Percentiles rank a stretch among this genome's conserved stretches.
Conservation (phyloP, 2,113 vertebrate genomes). For the Tetraodon nigroviridis region DNA sequence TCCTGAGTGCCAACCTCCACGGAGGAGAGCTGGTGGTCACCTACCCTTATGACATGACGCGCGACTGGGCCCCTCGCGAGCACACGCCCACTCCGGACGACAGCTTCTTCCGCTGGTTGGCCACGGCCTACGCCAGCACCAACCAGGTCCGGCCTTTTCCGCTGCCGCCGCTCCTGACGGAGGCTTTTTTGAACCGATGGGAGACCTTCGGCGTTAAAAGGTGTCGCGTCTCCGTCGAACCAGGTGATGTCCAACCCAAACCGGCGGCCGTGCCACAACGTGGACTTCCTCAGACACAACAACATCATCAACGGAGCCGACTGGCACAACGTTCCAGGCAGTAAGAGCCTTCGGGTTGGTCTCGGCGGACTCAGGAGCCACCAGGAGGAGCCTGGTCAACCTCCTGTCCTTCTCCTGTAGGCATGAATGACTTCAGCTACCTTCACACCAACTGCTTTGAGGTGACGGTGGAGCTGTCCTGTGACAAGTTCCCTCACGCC, state of each 20-base stretch:
- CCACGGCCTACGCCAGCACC: conserved; percentile 85
- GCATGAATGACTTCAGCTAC: conserved; percentile 94
- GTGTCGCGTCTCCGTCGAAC: neutral
- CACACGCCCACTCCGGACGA: conserved; percentile 79
- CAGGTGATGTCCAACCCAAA: conserved; percentile 86
- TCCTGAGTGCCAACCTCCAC: conserved; percentile 89
- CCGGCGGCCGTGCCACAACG: conserved; percentile 83
- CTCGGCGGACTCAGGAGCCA: neutral
- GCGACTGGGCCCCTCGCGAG: conserved; percentile 73
- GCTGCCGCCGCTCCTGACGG: neutral
- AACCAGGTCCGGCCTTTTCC: conserved; percentile 59
- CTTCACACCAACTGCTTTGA: conserved; percentile 94
- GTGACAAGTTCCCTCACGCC: conserved; percentile 91
- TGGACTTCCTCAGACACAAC: conserved; percentile 80
- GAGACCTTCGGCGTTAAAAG: too few relatives aligned
- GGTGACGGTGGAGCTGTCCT: conserved; percentile 88
- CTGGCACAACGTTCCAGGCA: conserved; percentile 85
- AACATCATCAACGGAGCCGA: conserved; percentile 90
- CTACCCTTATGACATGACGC: conserved; percentile 76
- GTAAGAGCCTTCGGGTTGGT: conserved; percentile 70
- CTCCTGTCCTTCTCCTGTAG: conserved; percentile 44
- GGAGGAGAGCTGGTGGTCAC: conserved; percentile 89
- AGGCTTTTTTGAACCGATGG: too few relatives aligned
- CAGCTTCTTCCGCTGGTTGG: conserved; percentile 91
- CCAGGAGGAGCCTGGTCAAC: neutral